Base-by-base conservation (phyloP, 2,888 invertebrate genomes). In the Cataglyphis rosenhaueri region DNA sequence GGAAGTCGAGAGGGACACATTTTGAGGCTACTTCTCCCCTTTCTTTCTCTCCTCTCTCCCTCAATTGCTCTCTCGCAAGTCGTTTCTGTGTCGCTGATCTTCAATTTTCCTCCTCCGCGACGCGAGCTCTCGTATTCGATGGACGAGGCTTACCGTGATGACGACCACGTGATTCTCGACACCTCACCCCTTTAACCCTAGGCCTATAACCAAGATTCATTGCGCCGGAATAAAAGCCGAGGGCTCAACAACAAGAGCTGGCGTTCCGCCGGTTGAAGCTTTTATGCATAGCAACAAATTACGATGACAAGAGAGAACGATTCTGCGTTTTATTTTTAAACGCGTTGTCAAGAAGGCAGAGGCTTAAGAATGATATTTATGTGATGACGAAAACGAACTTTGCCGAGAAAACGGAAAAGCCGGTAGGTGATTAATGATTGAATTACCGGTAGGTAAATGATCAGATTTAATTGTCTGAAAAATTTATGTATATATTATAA, bases 1-100 rank as follows among this genome's bases (percentile, higher is more conserved):
- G 91, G 91, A 89, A 88, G 88, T 81, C 89, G 86, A 84, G 86
- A 84, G 87, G 86, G 88, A 88, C 88, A 88, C 90, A 90, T 91
- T 90, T 91, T 88, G 86, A 88, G 88, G 73, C 85, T 86, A 86
- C 84, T 86, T 71, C 82, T 73, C 25, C 18, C 32, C 35, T 71
- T 65, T 62, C 68, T 15, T 57, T 44, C 29, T 18, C 38, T 21
- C 52, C 74, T 66, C 81, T 61, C 71, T 81, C 78, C 57, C 71
- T 35, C 44, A 9, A 44, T 61, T 64, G 38, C 41, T 6, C 38
- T 64, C 38, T 57, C 59, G 59, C 74, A 38, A 35, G 57, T 66
- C 25, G n/a, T 35, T 35, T 15, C 75, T 12, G 8, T 41, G 62
- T 8, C n/a, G 29, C 15, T 35, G 44, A 61, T 44, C 61, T 41